Evolutionary conservation across 2,797 vertebrate species (phyloP).

Genomic region (Selene dorsalis): DNA sequence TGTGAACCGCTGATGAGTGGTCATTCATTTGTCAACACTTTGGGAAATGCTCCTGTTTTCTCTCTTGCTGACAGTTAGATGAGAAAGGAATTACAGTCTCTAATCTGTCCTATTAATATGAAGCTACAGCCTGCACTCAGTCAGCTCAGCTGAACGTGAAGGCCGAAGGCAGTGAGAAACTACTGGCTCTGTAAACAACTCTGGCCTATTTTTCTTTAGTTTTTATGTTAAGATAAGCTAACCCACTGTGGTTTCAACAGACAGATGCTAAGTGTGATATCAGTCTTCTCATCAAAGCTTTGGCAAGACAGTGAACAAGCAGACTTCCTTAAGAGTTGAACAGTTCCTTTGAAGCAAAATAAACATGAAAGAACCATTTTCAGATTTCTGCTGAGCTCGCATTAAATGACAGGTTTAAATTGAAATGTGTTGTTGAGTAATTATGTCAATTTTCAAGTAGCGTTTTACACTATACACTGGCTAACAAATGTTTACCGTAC

Average conservation of each 20-base stretch:
- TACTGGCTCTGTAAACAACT: neutral
- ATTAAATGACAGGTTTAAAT: slow-evolving; percentile 21
- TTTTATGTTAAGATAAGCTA: slow-evolving; percentile 32
- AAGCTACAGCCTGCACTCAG: neutral
- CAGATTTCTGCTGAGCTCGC: slow-evolving; percentile 22
- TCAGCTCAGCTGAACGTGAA: slow-evolving; percentile 14
- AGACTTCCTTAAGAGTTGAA: neutral
- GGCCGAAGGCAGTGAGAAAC: neutral
- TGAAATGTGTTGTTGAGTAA: slow-evolving; percentile 27
- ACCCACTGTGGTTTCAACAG: neutral
- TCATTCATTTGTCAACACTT: neutral
- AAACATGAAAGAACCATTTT: neutral
- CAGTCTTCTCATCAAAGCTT: neutral
- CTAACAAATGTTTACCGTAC: slow-evolving; percentile 57
- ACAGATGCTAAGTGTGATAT: neutral
- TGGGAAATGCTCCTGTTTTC: neutral
- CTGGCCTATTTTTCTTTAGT: neutral
- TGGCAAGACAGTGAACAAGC: neutral
- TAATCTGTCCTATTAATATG: neutral
- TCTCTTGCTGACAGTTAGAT: neutral
- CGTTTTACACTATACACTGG: slow-evolving; percentile 61
- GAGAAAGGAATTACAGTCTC: neutral
- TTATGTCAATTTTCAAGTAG: slow-evolving; percentile 29
- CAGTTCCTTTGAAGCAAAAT: slow-evolving; percentile 4
- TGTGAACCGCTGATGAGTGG: neutral